Percentiles rank a stretch among this genome's conserved stretches.
phyloP scores from a whole-genome alignment of 2,113 vertebrate genomes.

The Pampusana beccarii region DNA sequence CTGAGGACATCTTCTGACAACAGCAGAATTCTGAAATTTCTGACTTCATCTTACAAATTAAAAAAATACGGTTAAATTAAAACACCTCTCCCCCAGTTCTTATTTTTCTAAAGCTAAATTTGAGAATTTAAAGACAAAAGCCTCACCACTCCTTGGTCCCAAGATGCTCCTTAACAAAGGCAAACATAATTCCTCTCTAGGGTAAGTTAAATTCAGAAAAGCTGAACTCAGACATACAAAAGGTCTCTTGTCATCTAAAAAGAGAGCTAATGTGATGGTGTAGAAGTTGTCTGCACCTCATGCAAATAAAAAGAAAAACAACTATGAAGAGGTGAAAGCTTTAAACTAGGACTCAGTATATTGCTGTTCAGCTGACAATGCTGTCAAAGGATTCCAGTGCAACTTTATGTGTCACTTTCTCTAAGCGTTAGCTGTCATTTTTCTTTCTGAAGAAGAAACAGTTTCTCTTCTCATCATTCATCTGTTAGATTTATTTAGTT shows the following conservation, averaged over 20 bases:
- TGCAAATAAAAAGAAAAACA: not conserved
- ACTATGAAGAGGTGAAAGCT: not conserved
- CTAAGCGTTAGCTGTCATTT: not conserved
- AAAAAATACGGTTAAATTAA: not conserved
- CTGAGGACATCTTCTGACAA: not conserved
- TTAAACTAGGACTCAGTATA: not conserved
- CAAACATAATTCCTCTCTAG: not conserved
- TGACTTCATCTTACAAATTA: not conserved
- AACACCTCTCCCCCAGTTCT: not conserved
- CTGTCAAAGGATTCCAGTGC: not conserved
- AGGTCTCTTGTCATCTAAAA: not conserved
- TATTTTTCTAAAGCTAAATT: not conserved
- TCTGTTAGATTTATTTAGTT: not conserved
- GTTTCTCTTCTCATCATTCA: not conserved
- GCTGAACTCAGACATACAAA: not conserved
- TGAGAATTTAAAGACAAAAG: not conserved
- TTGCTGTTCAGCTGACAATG: not conserved
- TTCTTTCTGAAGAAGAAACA: not conserved
- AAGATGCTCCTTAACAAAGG: not conserved
- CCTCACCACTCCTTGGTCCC: not conserved
- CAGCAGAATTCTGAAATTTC: not conserved
- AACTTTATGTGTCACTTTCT: not conserved
- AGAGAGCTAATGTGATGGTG: not conserved
- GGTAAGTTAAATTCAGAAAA: not conserved
- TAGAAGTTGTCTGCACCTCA: not conserved